These are phyloP conservation scores for Morpho achilles DNA, from an alignment of 2,888 invertebrate genomes.

Conservation along the genomic window DNA sequence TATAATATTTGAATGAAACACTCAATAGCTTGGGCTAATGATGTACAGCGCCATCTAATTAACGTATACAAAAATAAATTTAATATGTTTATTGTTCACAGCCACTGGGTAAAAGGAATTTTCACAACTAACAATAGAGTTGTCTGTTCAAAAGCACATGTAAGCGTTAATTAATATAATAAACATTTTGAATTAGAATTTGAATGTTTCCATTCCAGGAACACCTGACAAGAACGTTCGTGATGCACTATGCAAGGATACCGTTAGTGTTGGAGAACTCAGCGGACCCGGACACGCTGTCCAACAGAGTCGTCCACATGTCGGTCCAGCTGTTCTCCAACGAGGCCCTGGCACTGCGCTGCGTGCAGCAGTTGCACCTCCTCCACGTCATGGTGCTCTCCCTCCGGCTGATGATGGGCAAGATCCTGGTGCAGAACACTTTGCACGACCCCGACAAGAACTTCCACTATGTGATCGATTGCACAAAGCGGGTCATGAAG, in stretches of 20 bases:
- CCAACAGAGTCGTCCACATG: slow-evolving; percentile 98
- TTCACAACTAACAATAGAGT: not conserved
- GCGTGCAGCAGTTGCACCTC: slow-evolving; percentile 93
- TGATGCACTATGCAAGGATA: slow-evolving; percentile 96
- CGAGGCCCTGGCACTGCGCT: slow-evolving; percentile 92
- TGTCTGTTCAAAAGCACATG: no score
- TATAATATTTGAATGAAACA: no score
- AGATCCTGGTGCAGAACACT: slow-evolving; percentile 92
- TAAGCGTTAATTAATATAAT: no score
- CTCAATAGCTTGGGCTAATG: no score
- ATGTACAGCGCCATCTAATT: no score
- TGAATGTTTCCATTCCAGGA: slow-evolving; percentile 75
- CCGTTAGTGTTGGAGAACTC: slow-evolving; percentile 93
- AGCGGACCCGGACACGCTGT: slow-evolving; percentile 92
- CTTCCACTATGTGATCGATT: slow-evolving; percentile 95
- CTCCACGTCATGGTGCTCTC: slow-evolving; percentile 94
- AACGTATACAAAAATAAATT: no score
- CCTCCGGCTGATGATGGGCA: slow-evolving; percentile 94
- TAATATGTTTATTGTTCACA: no score
- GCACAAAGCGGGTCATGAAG: slow-evolving; percentile 94
- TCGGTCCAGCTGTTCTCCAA: slow-evolving; percentile 98
- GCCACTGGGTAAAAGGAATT: no score
- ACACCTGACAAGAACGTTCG: slow-evolving; percentile 95
- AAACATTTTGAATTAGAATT: no score
- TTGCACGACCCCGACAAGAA: slow-evolving; percentile 89